phyloP scores from a whole-genome alignment of 2,113 vertebrate species.

The Shinisaurus crocodilurus region DNA sequence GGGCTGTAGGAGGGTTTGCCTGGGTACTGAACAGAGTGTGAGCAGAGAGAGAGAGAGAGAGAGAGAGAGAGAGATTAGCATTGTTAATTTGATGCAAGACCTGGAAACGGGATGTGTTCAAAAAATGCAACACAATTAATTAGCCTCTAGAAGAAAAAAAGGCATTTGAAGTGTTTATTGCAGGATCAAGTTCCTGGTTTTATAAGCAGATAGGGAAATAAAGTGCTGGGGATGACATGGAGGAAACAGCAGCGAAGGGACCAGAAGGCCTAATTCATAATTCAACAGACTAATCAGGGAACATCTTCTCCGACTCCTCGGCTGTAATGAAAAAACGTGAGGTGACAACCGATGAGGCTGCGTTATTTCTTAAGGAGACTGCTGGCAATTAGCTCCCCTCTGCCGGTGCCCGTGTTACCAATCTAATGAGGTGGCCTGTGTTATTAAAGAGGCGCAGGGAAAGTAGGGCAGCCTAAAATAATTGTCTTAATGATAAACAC shows the following conservation, averaged over 20 bases:
- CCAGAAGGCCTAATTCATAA: slow-evolving; percentile 83
- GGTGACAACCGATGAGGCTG: slow-evolving; percentile 75
- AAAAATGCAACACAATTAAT: slow-evolving; percentile 84
- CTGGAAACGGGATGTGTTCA: slow-evolving; percentile 55
- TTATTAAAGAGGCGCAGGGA: slow-evolving; percentile 55
- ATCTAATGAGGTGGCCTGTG: slow-evolving; percentile 54
- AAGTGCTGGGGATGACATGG: slow-evolving; percentile 80
- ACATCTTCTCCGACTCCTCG: slow-evolving; percentile 77
- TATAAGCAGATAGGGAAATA: slow-evolving; percentile 85
- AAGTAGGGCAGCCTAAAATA: slow-evolving; percentile 71
- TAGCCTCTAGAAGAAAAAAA: slow-evolving; percentile 72
- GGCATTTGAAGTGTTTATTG: slow-evolving; percentile 83
- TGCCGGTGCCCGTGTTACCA: slow-evolving; percentile 43
- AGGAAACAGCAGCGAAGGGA: slow-evolving; percentile 82
- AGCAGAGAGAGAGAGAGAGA: too few relatives aligned
- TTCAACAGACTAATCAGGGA: slow-evolving; percentile 85
- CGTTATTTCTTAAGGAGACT: slow-evolving; percentile 63
- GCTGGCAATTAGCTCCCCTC: slow-evolving; percentile 65
- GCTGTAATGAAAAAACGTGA: slow-evolving; percentile 78
- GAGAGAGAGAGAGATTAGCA: slow-evolving; percentile 54
- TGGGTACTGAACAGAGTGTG: slow-evolving; percentile 20
- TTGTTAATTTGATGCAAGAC: slow-evolving; percentile 74
- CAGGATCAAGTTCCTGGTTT: slow-evolving; percentile 80
- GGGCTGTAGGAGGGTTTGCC: slow-evolving; percentile 43
- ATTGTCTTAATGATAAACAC: slow-evolving; percentile 66